phyloP scores from a whole-genome alignment of 2,797 vertebrate genomes.

The Neosilurus mollespiculum region DNA sequence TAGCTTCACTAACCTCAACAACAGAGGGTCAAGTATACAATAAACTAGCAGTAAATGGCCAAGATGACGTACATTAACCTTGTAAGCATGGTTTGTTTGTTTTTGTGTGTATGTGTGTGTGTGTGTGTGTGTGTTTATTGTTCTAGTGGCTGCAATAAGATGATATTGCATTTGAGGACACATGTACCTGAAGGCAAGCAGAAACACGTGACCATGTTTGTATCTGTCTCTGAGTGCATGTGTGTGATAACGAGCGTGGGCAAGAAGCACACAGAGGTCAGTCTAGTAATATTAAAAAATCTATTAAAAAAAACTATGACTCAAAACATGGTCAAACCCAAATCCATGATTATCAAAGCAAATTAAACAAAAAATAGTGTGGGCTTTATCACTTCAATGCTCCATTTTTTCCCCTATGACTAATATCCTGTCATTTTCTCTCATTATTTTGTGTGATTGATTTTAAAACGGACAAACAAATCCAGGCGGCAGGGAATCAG shows the following conservation, averaged over 20 bases:
- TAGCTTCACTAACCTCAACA: conserved; percentile 35
- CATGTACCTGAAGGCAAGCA: conserved; percentile 14
- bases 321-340: conserved; percentile 6
- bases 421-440: conserved; percentile 43
- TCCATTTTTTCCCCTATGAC: conserved; percentile 23
- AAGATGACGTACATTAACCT: conserved; percentile 14
- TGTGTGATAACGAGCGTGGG: background rate
- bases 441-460: conserved; percentile 37
- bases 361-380: conserved; percentile 7
- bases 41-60: conserved; percentile 24
- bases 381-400: conserved; percentile 6
- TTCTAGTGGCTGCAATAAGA: background rate
- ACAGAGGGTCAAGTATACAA: conserved; percentile 20
- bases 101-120: too few species aligned
- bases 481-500: background rate
- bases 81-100: background rate
- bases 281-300: conserved; percentile 19
- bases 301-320: too few species aligned
- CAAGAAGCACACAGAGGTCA: conserved; percentile 6
- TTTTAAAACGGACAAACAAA: conserved; percentile 22
- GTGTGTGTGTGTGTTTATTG: background rate
- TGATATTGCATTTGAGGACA: conserved; percentile 12
- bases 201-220: conserved; percentile 1
- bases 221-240: background rate
- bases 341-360: conserved; percentile 24